Base-by-base conservation (phyloP, 2,888 invertebrate genomes). In the Oegoconia quadripuncta region DNA sequence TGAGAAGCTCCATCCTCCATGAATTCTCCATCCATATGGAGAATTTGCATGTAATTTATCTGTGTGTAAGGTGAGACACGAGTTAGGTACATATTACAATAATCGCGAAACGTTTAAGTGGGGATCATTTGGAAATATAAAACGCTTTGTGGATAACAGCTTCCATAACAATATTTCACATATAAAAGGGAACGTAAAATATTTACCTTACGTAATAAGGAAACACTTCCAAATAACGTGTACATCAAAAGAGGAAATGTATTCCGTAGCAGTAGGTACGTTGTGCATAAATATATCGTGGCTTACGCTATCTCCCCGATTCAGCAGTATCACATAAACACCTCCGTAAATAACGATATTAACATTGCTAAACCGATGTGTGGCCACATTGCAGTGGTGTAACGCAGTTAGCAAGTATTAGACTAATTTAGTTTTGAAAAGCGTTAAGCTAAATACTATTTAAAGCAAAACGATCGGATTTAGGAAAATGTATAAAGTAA, bases 211-310 rank as follows among this genome's bases (percentile, higher is more conserved):
- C 20, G 36, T 22, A 15, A 37, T 37, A 29, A 14, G 30, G 36
- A 37, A 37, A 15, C 20, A 37, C 36, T 29, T 29, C 20, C 15
- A 20, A 28, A 28, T 37, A 37, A 13, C 3, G 7, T 4, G 9
- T 25, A 34, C 34, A 20, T 28, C 35, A 28, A 35, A 35, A 28
- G 28, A 27, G 28, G 12, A 15, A 35, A 32, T 29, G 14, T 18
- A 31, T 11, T 16, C 18, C 20, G 7, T n/a, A 23, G 23, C 5
- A n/a, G 23, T 6, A 23, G 32, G 7, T 34, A 25, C 39, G 26
- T 17, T 31, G 28, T 36, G 32, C 39, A 41, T 46, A 46, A 48
- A 46, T n/a, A 50, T 46, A 46, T 35, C 8, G 30, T 16, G 34
- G 46, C 44, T 48, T 42, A 41, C 23, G 38, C 23, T 48, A 48